A percentile compares a stretch with the other conserved stretches of the same genome.
Evolutionary conservation across 2,888 invertebrate species (phyloP).

Genomic region (Petrophora chlorosata): DNA sequence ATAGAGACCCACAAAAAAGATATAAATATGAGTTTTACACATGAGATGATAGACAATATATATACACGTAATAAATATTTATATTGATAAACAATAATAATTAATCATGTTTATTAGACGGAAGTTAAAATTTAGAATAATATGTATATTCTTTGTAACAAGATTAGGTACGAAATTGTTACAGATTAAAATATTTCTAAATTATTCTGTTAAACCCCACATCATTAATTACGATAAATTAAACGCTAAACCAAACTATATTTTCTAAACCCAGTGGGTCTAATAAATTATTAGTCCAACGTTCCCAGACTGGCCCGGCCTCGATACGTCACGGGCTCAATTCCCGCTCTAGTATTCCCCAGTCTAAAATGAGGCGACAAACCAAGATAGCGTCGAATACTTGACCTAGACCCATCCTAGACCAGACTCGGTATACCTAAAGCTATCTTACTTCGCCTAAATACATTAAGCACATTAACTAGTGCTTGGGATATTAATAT

Average conservation of each 20-base stretch:
- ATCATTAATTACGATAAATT: not conserved
- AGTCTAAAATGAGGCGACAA: slow-evolving; percentile 3
- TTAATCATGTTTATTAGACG: too few relatives aligned
- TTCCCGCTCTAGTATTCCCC: not conserved
- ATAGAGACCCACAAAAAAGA: too few relatives aligned
- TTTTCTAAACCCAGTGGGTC: not conserved
- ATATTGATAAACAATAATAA: too few relatives aligned
- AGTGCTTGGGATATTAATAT: not conserved
- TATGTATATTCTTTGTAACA: too few relatives aligned
- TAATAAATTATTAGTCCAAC: not conserved
- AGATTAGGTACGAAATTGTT: too few relatives aligned
- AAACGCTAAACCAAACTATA: not conserved
- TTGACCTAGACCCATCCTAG: too few relatives aligned
- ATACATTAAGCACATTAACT: slow-evolving; percentile 1
- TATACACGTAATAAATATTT: too few relatives aligned
- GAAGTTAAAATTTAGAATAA: too few relatives aligned
- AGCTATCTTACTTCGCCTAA: slow-evolving; percentile 2
- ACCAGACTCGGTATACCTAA: slow-evolving; percentile 6
- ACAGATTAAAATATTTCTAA: too few relatives aligned
- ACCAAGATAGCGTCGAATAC: slow-evolving; percentile 6
- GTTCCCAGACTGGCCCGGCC: slow-evolving; percentile 1
- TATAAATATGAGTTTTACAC: too few relatives aligned
- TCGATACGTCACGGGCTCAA: slow-evolving; percentile 9
- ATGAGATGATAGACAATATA: too few relatives aligned
- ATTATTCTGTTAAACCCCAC: too few relatives aligned